phyloP scores from a whole-genome alignment of 92 coral and sea anemone species.

The Pocillopora grandis region DNA sequence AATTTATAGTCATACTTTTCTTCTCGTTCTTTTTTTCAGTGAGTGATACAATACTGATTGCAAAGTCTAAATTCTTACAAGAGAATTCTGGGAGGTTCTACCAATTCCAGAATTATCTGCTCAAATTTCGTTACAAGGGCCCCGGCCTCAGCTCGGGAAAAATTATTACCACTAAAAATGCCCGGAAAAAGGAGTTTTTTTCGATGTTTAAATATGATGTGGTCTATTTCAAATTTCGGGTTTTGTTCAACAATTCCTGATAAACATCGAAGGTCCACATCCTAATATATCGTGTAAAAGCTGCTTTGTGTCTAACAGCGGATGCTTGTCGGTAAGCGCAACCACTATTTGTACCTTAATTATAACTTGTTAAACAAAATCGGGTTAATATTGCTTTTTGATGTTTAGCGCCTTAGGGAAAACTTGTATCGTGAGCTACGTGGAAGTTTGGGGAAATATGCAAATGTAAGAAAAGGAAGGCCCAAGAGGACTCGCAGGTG shows the following conservation, averaged over 20 bases:
- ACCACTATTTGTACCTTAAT: neutral
- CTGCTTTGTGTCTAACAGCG: neutral
- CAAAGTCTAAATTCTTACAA: neutral
- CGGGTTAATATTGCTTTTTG: conserved; percentile 2
- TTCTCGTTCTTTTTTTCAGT: no score
- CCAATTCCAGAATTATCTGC: neutral
- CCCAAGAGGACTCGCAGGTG: neutral
- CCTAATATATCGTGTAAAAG: neutral
- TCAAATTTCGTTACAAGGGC: neutral
- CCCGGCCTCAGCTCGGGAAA: neutral
- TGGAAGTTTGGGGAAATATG: neutral
- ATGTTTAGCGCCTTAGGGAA: neutral
- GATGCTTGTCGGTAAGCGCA: neutral
- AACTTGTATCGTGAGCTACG: neutral
- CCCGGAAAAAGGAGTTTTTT: neutral
- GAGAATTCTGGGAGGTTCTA: neutral
- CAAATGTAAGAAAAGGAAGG: neutral
- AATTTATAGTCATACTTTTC: no score
- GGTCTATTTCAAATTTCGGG: neutral
- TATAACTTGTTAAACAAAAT: conserved; percentile 1
- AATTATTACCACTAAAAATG: neutral
- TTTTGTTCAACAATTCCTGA: neutral
- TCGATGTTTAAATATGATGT: neutral
- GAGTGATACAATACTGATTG: no score
- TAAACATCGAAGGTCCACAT: neutral